Evolutionary conservation across 2,113 vertebrate species (phyloP).

Genomic region (Platysteira castanea): DNA sequence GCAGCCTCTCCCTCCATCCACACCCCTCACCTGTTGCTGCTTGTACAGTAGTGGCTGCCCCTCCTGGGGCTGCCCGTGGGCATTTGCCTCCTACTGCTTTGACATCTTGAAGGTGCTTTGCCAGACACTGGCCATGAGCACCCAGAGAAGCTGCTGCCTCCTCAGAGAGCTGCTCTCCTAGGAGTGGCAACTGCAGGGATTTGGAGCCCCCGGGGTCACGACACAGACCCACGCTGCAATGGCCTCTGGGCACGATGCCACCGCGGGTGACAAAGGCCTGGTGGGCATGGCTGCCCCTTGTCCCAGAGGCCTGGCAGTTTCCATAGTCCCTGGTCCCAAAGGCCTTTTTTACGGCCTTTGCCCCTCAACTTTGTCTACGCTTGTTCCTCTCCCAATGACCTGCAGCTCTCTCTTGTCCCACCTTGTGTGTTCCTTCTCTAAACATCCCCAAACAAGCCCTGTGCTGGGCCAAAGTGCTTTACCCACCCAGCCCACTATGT

Average conservation of each 20-base stretch:
- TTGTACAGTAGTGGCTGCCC: no score
- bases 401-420: background rate
- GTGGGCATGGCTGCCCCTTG: background rate
- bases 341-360: background rate
- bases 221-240: rapidly evolving
- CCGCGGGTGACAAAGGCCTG: background rate
- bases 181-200: no score
- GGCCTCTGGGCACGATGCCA: background rate
- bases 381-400: background rate
- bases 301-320: rapidly evolving
- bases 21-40: background rate
- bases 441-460: background rate
- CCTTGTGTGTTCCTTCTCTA: rapidly evolving
- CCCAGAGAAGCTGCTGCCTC: background rate
- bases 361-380: rapidly evolving
- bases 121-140: no score
- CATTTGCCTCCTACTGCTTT: rapidly evolving
- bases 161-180: background rate
- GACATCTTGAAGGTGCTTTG: background rate
- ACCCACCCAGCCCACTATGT: background rate
- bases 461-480: background rate
- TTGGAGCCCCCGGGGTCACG: background rate
- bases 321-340: no score
- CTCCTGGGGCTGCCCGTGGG: rapidly evolving
- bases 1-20: background rate